Base-by-base conservation (phyloP, 2,888 invertebrate genomes). In the Chironomus tentans region DNA sequence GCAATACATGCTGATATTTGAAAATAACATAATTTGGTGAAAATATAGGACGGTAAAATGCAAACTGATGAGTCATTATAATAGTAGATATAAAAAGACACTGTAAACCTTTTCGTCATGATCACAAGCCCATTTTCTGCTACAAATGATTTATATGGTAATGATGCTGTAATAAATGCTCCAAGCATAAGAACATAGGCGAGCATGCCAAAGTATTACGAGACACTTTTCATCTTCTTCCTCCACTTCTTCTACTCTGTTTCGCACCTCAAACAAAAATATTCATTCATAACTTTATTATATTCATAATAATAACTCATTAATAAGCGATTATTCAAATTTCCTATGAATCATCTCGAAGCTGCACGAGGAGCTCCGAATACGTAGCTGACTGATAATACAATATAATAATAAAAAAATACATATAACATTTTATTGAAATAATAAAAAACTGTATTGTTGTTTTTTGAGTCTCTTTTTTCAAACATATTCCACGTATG, bases 271-370 rank as follows among this genome's bases (percentile, higher is more conserved):
- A 22, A 65, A 65, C 28, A 47, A 61, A 68, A 28, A 68, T 68
- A 68, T 74, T 74, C 74, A 74, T 74, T 74, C 74, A 74, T 74
- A 74, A 74, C 74, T 74, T 74, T 74, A 74, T 74, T 74, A 74
- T 74, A 74, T 68, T 74, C 28, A 68, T 68, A 62, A 74, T 74
- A 62, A 74, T 74, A 74, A 74, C 62, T 74, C 68, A 74, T 74
- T 74, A 74, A 74, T 62, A 74, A 68, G 62, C 74, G 74, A 74
- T 74, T 74, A 74, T 74, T 74, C 48, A 74, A 74, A 74, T 74
- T 62, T 74, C 22, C 48, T 74, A 74, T 74, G 74, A 74, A 74
- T 74, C 74, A 74, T 68, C 38, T 68, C 12, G n/a, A 56, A 7
- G 56, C n/a, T 56, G 56, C n/a, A 13, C 21, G 24, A 21, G 65